Percentiles rank a stretch among this genome's conserved stretches.
Conservation (phyloP, 2,888 invertebrate species). For the Frankliniella fusca region DNA sequence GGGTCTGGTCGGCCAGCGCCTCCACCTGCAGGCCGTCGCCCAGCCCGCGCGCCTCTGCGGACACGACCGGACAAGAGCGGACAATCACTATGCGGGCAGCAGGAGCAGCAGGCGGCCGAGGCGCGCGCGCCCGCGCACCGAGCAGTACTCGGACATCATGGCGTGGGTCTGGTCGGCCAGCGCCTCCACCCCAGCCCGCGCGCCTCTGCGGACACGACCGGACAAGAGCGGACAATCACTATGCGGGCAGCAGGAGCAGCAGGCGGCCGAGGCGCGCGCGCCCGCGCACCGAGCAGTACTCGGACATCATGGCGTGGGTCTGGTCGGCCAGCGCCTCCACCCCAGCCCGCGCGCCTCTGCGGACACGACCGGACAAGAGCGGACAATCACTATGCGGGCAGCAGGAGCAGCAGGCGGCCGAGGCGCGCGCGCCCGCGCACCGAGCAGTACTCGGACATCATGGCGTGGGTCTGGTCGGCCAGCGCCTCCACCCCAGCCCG, state of each 20-base stretch:
- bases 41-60: slow-evolving; percentile 59
- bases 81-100: slow-evolving; percentile 56
- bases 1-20: slow-evolving; percentile 75
- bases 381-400: too few relatives aligned
- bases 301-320: slow-evolving; percentile 70
- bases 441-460: slow-evolving; percentile 67
- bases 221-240: too few relatives aligned
- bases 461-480: slow-evolving; percentile 76
- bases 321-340: slow-evolving; percentile 73
- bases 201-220: slow-evolving; percentile 52
- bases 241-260: slow-evolving; percentile 67
- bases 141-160: slow-evolving; percentile 69
- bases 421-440: slow-evolving; percentile 56
- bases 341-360: slow-evolving; percentile 60
- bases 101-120: slow-evolving; percentile 71
- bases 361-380: slow-evolving; percentile 41
- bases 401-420: slow-evolving; percentile 66
- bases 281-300: slow-evolving; percentile 56
- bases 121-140: slow-evolving; percentile 52
- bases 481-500: slow-evolving; percentile 61
- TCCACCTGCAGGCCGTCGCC: slow-evolving; percentile 58
- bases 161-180: slow-evolving; percentile 78
- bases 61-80: slow-evolving; percentile 33
- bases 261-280: slow-evolving; percentile 67
- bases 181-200: slow-evolving; percentile 60